Evolutionary conservation across 2,113 vertebrate species (phyloP), one percentile per base, ranked within the genome.

Genomic region (Apus apus): DNA sequence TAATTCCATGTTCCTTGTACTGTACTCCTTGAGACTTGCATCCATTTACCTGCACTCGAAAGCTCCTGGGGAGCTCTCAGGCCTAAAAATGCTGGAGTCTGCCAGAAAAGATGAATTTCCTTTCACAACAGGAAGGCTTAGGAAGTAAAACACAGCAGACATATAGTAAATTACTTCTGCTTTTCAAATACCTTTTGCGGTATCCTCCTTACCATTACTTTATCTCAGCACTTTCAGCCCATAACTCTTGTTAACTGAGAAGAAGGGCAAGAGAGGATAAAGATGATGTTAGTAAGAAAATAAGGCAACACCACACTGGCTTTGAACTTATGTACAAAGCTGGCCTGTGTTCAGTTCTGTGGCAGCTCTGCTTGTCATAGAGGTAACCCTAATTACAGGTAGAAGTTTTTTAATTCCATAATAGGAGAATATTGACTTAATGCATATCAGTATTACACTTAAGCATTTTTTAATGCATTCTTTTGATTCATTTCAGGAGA

Each of bases 91-190:
- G 79, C 91, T 40, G 68, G 89, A 95, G 97, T 96, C 95, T 97
- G 96, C 96, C 96, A 97, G 90, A 96, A 96, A 96, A 98, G 97
- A 97, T 97, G 95, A 95, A 97, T 97, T 97, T 96, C 94, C 97
- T 93, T 95, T 96, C 96, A 95, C 97, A 97, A 97, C 97, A 96
- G 96, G 97, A 98, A 98, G 96, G 94, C 96, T 97, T 94, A 94
- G 96, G 94, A 98, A 97, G 97, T 98, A 97, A 98, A 98, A 96
- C 94, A 97, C 97, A 97, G 96, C 97, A 98, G 97, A 97, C 97
- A 40, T 68, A 84, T 95, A 97, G 97, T 98, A 98, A 98, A 98
- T 97, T 97, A 97, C 96, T 95, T 72, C 75, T 96, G 90, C 91
- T 96, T 97, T 93, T 97, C 96, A 95, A 95, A 97, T 93, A 97